Evolutionary conservation across 2,113 vertebrate genomes (phyloP).

Genomic region (Emydura subglobosa): DNA sequence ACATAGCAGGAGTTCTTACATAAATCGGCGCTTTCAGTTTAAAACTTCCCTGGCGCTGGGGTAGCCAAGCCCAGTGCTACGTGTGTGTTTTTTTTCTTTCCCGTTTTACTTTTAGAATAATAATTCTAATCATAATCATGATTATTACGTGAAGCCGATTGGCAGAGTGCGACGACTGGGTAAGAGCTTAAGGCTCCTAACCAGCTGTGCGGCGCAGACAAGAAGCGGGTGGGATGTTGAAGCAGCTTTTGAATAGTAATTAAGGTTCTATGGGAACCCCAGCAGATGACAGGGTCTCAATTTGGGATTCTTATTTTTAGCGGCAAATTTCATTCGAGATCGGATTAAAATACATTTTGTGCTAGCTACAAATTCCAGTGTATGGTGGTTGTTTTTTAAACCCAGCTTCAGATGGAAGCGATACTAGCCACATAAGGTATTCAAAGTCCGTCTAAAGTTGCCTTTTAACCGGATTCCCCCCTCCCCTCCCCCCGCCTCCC

Average conservation of each 20-base stretch:
- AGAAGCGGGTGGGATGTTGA: constrained; percentile 96
- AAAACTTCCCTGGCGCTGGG: neutral
- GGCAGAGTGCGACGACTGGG: neutral
- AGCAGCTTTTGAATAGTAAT: constrained; percentile 90
- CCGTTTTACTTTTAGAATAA: neutral
- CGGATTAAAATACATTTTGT: constrained; percentile 69
- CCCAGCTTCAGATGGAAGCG: constrained; percentile 74
- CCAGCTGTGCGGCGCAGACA: constrained; percentile 87
- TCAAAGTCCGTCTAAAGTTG: constrained; percentile 89
- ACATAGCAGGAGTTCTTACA: neutral
- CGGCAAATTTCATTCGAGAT: constrained; percentile 65
- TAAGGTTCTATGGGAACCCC: constrained; percentile 94
- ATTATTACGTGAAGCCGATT: neutral
- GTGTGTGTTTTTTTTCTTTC: rapidly evolving
- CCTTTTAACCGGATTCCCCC: constrained; percentile 85
- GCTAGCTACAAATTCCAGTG: constrained; percentile 65
- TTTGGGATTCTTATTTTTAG: constrained; percentile 79
- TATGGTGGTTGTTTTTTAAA: constrained; percentile 10
- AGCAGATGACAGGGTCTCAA: constrained; percentile 94
- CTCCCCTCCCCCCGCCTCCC: neutral
- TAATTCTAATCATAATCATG: neutral
- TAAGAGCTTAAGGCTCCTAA: constrained; percentile 49
- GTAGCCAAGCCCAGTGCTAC: rapidly evolving
- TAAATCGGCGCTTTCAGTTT: neutral
- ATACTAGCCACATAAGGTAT: constrained; percentile 84